Conservation (phyloP, 1,140 invertebrate species). For the Megathymus violae region DNA sequence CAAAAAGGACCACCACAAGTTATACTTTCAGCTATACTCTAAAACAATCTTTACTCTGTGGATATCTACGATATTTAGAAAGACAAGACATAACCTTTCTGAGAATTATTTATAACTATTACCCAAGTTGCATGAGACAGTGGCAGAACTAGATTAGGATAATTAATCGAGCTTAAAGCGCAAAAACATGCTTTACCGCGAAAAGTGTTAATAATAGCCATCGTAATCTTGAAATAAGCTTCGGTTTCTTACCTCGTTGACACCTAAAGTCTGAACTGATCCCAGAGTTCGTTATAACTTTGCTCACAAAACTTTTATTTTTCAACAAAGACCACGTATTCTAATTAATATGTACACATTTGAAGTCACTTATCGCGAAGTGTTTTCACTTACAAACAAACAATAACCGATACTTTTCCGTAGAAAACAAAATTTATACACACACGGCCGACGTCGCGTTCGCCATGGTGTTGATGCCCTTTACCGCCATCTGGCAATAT, state of each 20-base stretch:
- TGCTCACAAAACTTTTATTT: conserved; percentile 74
- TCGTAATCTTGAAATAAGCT: conserved; percentile 78
- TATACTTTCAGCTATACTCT: conserved; percentile 22
- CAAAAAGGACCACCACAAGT: conserved; percentile 19
- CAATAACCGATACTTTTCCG: conserved; percentile 72
- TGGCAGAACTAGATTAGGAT: conserved; percentile 42
- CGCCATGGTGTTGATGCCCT: conserved; percentile 80
- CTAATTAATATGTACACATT: conserved; percentile 59
- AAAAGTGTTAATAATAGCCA: conserved; percentile 74
- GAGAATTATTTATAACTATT: conserved; percentile 77
- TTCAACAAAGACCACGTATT: conserved; percentile 57
- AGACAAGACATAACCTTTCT: conserved; percentile 77
- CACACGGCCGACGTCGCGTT: conserved; percentile 77
- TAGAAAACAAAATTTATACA: conserved; percentile 79
- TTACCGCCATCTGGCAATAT: conserved; percentile 58
- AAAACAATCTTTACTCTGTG: conserved; percentile 40
- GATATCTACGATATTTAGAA: conserved; percentile 48
- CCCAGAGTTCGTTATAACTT: conserved; percentile 80
- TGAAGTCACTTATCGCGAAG: conserved; percentile 56
- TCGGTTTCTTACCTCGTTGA: conserved; percentile 83
- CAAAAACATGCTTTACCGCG: conserved; percentile 51
- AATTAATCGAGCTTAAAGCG: conserved; percentile 52
- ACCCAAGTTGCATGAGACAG: conserved; percentile 37
- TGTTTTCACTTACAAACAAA: conserved; percentile 74
- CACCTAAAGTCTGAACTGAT: conserved; percentile 81